phyloP scores from a whole-genome alignment of 2,113 vertebrate species.

The Shinisaurus crocodilurus region DNA sequence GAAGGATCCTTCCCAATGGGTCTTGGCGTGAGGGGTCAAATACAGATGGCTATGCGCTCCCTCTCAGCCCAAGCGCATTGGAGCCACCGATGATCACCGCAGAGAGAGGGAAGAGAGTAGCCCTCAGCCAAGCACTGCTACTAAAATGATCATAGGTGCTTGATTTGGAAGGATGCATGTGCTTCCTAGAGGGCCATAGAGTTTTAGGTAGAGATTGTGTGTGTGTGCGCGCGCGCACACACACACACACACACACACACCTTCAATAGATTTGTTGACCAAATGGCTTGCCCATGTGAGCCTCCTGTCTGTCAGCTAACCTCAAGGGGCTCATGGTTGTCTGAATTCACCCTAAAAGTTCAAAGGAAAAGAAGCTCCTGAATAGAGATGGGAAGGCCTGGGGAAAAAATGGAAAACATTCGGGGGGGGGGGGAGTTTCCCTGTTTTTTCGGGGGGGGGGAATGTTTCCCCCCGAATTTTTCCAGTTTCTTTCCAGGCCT shows the following conservation, averaged over 20 bases:
- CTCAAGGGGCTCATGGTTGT: no score
- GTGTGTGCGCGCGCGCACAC: no score
- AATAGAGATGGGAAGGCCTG: no score
- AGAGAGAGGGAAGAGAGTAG: neutral
- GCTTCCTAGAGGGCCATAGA: neutral
- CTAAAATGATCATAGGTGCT: neutral
- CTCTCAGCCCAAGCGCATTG: neutral
- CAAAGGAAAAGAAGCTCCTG: rapidly evolving
- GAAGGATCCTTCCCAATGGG: neutral
- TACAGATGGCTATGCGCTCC: neutral
- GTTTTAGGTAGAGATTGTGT: neutral
- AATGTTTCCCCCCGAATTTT: no score
- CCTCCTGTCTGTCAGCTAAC: neutral
- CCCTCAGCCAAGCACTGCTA: neutral
- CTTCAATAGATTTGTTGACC: neutral
- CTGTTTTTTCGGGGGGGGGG: no score
- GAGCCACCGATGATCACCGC: neutral
- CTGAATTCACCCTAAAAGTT: neutral
- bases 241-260: neutral
- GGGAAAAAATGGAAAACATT: no score
- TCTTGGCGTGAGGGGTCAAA: no score
- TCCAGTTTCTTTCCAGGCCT: no score
- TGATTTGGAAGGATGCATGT: neutral
- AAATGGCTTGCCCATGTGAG: neutral
- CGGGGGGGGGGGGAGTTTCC: no score